Evolutionary conservation across 2,113 vertebrate species (phyloP), one percentile per base, ranked within the genome.

Genomic region (Apteryx owenii): DNA sequence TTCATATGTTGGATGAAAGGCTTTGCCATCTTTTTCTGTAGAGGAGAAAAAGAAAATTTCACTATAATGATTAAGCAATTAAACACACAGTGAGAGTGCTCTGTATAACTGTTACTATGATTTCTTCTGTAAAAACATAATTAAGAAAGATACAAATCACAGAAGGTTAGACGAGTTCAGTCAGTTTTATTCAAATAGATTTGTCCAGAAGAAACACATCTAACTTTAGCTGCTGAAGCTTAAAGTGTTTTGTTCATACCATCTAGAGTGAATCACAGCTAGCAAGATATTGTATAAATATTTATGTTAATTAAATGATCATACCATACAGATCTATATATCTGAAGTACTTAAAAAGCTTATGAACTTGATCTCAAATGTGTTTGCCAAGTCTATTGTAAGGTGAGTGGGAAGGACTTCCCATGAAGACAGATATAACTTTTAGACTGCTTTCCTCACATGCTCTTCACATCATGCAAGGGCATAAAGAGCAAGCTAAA

Each of bases 21-120:
- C 99, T 98, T 99, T 99, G 26, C 99, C 99, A 97, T 99, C 99
- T 98, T 99, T 99, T 96, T 99, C 99, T 99, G 90, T 17, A 78
- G 60, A 5, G 81, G 60, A 79, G 7, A 76, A 93, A 72, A 66
- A 51, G 17, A n/a, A 42, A 51, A 38, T 58, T 9, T 88, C 58
- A 81, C n/a, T n/a, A 36, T 40, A 79, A 51, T 50, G n/a, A 88
- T 66, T 68, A 81, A 86, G 20, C 26, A 6, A 79, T 72, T 54
- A 91, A 80, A 26, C 36, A 62, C 7, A 64, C 12, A 68, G 72
- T 40, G 77, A 62, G 13, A 90, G 4, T 10, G 71, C 58, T 56
- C 64, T 60, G n/a, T 26, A 85, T 40, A 88, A 83, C 23, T 15
- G 21, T 19, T 53, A 56, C 10, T 7, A 29, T 9, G 6, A 92